Conservation (phyloP, 1,140 invertebrate genomes). For the Lasaia peninsularis region DNA sequence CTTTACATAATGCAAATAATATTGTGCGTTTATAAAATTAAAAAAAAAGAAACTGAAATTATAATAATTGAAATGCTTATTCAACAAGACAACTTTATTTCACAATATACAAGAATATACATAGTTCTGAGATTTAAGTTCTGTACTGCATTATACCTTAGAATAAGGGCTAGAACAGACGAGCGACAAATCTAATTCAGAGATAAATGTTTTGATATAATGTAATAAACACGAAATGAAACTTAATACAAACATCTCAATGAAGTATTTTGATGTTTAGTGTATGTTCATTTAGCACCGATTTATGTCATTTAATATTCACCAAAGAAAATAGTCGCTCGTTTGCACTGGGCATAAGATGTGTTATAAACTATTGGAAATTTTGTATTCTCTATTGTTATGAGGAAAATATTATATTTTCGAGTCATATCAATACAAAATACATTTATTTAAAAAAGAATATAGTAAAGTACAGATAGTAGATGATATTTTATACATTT, state of each 20-base stretch:
- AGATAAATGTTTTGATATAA: background rate
- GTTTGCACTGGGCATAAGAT: constrained; percentile 1
- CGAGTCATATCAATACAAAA: background rate
- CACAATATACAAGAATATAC: constrained; percentile 74
- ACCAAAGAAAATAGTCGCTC: background rate
- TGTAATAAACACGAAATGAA: background rate
- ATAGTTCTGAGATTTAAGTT: constrained; percentile 54
- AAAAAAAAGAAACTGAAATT: constrained; percentile 20
- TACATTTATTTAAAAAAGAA: constrained; percentile 4
- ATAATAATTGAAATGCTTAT: constrained; percentile 7
- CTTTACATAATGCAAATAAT: constrained; percentile 11
- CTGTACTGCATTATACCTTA: constrained; percentile 31
- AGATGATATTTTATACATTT: background rate
- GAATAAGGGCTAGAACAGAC: constrained; percentile 24
- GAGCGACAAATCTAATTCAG: background rate
- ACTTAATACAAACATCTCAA: background rate
- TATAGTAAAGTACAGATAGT: background rate
- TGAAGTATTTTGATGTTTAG: background rate
- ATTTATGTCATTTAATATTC: too few relatives aligned
- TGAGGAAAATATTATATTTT: background rate
- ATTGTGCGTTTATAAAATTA: constrained; percentile 24
- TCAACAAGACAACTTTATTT: constrained; percentile 33
- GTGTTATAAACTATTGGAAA: background rate
- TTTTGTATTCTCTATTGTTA: background rate
- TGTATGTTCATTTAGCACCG: background rate